Conservation (phyloP, 2,888 invertebrate species). For the Cacoxenus indagator region DNA sequence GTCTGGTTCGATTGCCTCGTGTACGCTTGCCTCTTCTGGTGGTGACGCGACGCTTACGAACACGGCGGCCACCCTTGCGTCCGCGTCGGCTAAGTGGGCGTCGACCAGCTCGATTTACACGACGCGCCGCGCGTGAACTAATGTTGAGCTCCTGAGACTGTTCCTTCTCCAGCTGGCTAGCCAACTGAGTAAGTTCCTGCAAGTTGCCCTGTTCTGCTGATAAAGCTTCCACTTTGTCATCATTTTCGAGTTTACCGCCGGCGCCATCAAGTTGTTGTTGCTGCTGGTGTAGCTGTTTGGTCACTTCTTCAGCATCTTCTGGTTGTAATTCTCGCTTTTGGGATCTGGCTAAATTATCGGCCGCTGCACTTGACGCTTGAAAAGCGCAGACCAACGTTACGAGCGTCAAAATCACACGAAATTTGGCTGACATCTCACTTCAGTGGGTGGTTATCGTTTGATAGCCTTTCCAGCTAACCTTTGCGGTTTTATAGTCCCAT, state of each 20-base stretch:
- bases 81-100: slow-evolving; percentile 16
- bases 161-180: not conserved
- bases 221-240: not conserved
- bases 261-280: not conserved
- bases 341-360: not conserved
- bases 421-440: slow-evolving; percentile 3
- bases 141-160: not conserved
- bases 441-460: not conserved
- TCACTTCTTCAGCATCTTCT: not conserved
- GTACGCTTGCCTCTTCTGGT: slow-evolving; percentile 12
- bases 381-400: not conserved
- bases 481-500: slow-evolving; percentile 4
- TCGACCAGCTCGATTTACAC: not conserved
- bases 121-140: not conserved
- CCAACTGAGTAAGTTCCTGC: no score
- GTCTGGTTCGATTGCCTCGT: slow-evolving; percentile 28
- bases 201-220: not conserved
- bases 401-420: not conserved
- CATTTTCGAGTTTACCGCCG: no score
- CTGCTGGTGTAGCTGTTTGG: not conserved
- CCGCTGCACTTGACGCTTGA: not conserved
- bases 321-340: not conserved
- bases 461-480: not conserved
- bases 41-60: not conserved
- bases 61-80: slow-evolving; percentile 14